phyloP scores from a whole-genome alignment of 2,113 vertebrate genomes.

The Sisor rabdophorus region DNA sequence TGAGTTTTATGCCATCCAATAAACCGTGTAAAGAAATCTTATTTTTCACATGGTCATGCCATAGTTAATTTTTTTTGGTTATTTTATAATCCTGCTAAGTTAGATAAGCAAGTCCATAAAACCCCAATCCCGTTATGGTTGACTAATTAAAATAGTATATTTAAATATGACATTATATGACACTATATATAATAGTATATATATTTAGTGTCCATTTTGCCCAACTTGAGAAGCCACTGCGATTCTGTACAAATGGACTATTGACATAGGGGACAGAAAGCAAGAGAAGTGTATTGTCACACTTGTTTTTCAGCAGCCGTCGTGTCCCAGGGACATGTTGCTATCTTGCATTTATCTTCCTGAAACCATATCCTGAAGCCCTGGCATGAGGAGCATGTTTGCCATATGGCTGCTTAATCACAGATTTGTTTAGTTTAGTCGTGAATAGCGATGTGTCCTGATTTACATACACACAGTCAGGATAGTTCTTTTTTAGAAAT shows the following conservation, averaged over 20 bases:
- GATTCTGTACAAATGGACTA: not conserved
- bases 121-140: too few relatives aligned
- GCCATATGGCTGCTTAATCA: slow-evolving; percentile 14
- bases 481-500: not conserved
- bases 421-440: not conserved
- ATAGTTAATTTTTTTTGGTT: too few relatives aligned
- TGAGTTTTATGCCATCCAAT: not conserved
- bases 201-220: not conserved
- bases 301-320: not conserved
- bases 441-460: not conserved
- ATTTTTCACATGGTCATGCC: not conserved
- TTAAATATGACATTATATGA: too few relatives aligned
- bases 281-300: not conserved
- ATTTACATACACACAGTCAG: not conserved
- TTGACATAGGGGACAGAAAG: not conserved
- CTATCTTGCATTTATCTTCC: not conserved
- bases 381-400: not conserved
- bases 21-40: not conserved
- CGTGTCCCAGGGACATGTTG: not conserved
- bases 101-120: too few relatives aligned
- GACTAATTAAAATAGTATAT: too few relatives aligned
- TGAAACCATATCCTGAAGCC: slow-evolving; percentile 3
- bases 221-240: not conserved
- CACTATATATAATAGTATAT: too few relatives aligned
- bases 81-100: too few relatives aligned